These are phyloP conservation scores for Centropus bengalensis DNA, from an alignment of 2,113 vertebrate species.

Conservation along the genomic window DNA sequence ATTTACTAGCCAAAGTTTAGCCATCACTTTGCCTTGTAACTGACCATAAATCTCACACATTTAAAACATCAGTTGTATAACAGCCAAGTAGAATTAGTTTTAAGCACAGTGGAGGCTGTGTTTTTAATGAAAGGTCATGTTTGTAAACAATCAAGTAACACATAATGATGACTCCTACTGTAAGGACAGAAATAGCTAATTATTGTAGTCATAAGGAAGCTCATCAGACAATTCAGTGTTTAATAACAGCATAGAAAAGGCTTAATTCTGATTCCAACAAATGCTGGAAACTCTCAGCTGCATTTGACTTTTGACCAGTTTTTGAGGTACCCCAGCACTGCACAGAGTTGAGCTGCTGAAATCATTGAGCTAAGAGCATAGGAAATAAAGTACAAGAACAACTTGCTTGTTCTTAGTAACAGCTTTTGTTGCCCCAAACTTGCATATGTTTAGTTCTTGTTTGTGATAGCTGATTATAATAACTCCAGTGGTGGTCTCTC, in stretches of 20 bases:
- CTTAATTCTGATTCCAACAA: not conserved
- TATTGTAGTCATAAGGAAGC: conserved; percentile 26
- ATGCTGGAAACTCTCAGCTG: not conserved
- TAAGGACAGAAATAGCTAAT: conserved; percentile 21
- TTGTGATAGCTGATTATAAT: conserved; percentile 21
- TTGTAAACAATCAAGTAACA: conserved; percentile 58
- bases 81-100: conserved; percentile 2
- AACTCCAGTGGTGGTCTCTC: not conserved
- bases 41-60: not conserved
- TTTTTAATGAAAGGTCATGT: conserved; percentile 49
- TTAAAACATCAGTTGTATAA: conserved; percentile 1
- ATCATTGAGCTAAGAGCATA: conserved; percentile 40
- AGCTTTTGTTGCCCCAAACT: conserved; percentile 14
- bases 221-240: not conserved
- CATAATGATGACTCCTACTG: not conserved
- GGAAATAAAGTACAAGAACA: conserved; percentile 10
- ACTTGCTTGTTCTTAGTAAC: conserved; percentile 13
- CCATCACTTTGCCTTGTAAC: not conserved
- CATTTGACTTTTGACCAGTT: not conserved
- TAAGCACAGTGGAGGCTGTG: not conserved
- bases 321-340: not conserved
- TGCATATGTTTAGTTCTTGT: not conserved
- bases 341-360: not conserved
- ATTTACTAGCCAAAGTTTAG: not conserved
- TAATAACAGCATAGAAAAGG: not conserved